Evolutionary conservation across 2,113 vertebrate genomes (phyloP).

Genomic region (Urocynchramus pylzowi): DNA sequence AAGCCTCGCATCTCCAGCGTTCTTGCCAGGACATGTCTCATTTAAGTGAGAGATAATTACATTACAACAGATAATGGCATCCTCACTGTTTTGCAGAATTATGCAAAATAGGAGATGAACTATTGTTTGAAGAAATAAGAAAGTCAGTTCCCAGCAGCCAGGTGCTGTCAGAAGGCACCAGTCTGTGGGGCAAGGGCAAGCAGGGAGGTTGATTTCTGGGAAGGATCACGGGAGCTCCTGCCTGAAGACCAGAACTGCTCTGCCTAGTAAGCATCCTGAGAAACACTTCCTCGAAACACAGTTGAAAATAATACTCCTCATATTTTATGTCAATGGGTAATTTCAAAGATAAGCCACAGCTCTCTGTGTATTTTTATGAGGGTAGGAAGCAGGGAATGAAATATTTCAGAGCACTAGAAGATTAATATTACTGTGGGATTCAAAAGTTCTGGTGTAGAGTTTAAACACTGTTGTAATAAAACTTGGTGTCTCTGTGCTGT

Average conservation of each 20-base stretch:
- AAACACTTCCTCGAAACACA: conserved; percentile 45
- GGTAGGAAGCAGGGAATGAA: conserved; percentile 6
- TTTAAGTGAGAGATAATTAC: not conserved
- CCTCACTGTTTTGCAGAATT: not conserved
- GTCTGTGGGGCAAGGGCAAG: not conserved
- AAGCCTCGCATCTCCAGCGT: not conserved
- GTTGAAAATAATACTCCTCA: conserved; percentile 21
- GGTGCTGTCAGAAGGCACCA: not conserved
- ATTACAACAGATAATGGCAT: not conserved
- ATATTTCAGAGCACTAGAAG: conserved; percentile 10
- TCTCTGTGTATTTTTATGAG: conserved; percentile 41
- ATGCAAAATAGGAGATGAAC: not conserved
- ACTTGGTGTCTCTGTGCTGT: not conserved
- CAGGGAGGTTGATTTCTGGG: not conserved
- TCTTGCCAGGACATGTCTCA: not conserved
- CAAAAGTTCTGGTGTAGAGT: not conserved
- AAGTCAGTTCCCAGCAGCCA: not conserved
- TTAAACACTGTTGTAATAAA: not conserved
- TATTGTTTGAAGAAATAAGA: not conserved
- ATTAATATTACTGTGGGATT: not conserved
- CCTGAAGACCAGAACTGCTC: not conserved
- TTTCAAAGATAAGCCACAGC: conserved; percentile 47
- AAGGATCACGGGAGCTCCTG: not conserved
- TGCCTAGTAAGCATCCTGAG: not conserved
- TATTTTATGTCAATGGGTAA: conserved; percentile 57